Base-by-base conservation (phyloP, 2,888 invertebrate species). In the Tridacna gigas region DNA sequence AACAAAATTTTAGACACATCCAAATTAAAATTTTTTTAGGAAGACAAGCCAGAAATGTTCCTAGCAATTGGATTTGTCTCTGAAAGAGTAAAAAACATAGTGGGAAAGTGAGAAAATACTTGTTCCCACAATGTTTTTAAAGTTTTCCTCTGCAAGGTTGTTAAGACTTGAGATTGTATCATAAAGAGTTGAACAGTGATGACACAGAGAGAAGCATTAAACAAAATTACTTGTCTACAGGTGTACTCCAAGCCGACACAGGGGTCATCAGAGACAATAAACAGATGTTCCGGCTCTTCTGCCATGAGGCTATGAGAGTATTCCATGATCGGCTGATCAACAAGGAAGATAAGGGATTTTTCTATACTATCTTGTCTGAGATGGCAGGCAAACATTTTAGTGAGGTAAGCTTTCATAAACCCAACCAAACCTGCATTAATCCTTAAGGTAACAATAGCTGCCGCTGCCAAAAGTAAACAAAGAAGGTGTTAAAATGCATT, bases 231-330 rank as follows among this genome's bases (percentile, higher is more conserved):
- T 22, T 13, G n/a, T 26, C 0, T 81, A 0, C 88, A 95, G 95
- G 95, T n/a, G 96, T 98, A 13, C 95, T 98, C 76, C 98, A 98
- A 94, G 97, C 97, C 0, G 97, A 97, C 93, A 1, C 96, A 0
- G 93, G 93, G 45, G 91, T 91, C 18, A 93, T 95, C 75, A 84
- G 94, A 63, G 94, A 94, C 82, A 90, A 91, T 61, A 93, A 93
- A 47, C 93, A 94, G 82, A 91, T 95, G 25, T 94, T 94, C 90
- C 90, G 94, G 48, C 91, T 95, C 47, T 95, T 95, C 86, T 94
- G 93, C 86, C 95, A 95, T 79, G 95, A 95, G 88, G 83, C 94
- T 0, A 93, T 94, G 90, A 91, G 95, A 18, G 94, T 95, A 5
- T 95, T 95, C 91, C 95, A 95, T 82, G 95, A 95, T 80, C 91